Conservation (phyloP, 2,888 invertebrate species). For the Drosophila mercatorum region DNA sequence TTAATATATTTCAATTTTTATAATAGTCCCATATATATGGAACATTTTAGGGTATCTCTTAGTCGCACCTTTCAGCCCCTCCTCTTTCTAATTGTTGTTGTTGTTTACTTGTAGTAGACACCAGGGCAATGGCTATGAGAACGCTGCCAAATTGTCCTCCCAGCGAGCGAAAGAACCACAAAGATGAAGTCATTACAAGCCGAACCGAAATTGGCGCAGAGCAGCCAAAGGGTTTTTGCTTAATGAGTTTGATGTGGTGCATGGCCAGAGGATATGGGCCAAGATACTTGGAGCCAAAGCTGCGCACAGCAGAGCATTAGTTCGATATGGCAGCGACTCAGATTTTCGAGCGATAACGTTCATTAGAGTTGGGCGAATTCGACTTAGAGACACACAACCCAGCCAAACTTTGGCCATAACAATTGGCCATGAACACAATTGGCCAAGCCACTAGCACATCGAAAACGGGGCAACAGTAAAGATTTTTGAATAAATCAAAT, state of each 20-base stretch:
- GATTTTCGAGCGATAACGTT: constrained; percentile 68
- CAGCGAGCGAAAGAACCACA: constrained; percentile 55
- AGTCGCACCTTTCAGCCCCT: neutral
- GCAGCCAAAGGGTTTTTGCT: constrained; percentile 74
- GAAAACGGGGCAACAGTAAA: neutral
- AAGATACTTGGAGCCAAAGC: constrained; percentile 26
- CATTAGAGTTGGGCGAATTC: constrained; percentile 72
- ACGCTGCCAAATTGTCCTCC: constrained; percentile 71
- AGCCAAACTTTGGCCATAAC: constrained; percentile 67
- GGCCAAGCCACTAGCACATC: constrained; percentile 13
- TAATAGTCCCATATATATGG: too few relatives aligned
- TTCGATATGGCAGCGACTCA: constrained; percentile 33
- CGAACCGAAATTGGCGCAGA: constrained; percentile 64
- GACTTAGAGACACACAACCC: constrained; percentile 29
- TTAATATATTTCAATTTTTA: too few relatives aligned
- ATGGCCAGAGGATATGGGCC: constrained; percentile 1
- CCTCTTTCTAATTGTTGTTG: constrained; percentile 22
- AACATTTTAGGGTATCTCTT: neutral
- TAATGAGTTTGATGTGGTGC: constrained; percentile 66
- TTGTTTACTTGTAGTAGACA: constrained; percentile 32
- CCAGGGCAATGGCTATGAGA: constrained; percentile 62
- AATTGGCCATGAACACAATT: constrained; percentile 64
- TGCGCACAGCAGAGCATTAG: constrained; percentile 12
- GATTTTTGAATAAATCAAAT: constrained; percentile 8
- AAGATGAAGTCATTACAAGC: constrained; percentile 79